Percentiles rank a stretch among this genome's conserved stretches.
These are phyloP conservation scores for Elachura formosa DNA, from an alignment of 2,113 vertebrate genomes.

Conservation along the genomic window DNA sequence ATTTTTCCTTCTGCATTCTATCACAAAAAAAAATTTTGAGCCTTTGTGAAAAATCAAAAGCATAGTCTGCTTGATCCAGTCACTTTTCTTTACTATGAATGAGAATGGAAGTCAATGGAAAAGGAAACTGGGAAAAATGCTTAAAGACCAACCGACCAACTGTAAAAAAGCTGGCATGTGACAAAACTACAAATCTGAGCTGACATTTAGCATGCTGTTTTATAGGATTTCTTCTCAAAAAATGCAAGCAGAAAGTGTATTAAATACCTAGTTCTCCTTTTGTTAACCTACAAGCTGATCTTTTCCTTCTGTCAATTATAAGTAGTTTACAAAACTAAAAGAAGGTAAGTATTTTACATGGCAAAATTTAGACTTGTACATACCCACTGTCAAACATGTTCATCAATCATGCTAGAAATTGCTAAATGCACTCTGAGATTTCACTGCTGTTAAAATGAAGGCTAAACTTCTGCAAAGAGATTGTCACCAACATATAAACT, in stretches of 20 bases:
- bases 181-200: background rate
- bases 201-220: background rate
- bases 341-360: background rate
- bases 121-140: background rate
- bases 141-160: background rate
- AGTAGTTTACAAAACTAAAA: background rate
- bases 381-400: background rate
- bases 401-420: background rate
- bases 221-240: background rate
- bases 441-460: background rate
- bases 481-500: background rate
- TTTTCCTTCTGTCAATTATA: background rate
- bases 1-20: background rate
- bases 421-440: background rate
- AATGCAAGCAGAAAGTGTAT: background rate
- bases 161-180: background rate
- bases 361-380: background rate
- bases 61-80: background rate
- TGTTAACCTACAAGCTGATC: background rate
- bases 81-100: background rate
- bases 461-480: background rate
- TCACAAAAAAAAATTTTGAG: background rate
- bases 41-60: background rate
- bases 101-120: background rate
- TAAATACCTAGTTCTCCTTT: background rate